phyloP scores from a whole-genome alignment of 2,113 vertebrate species.

The Protobothrops mucrosquamatus region DNA sequence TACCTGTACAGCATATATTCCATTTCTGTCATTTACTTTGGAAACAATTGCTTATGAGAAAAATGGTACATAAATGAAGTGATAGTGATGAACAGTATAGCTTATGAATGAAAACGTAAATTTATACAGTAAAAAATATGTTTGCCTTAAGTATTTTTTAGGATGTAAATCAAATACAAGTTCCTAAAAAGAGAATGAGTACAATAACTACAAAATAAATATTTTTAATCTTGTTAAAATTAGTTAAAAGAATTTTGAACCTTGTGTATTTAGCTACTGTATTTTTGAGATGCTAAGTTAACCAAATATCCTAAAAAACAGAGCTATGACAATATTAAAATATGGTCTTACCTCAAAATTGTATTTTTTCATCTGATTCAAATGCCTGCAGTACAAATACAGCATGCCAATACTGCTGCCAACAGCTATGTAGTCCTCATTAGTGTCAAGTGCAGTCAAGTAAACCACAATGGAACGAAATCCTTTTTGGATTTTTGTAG shows the following conservation, averaged over 20 bases:
- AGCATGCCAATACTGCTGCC: slow-evolving; percentile 97
- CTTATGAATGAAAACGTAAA: neutral
- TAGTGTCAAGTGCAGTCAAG: slow-evolving; percentile 91
- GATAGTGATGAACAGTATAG: neutral
- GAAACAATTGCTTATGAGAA: neutral
- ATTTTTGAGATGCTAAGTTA: neutral
- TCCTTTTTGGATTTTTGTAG: slow-evolving; percentile 91
- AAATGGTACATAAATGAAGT: neutral
- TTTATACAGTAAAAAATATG: neutral
- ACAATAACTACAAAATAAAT: neutral
- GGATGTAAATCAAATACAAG: neutral
- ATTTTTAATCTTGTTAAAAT: neutral
- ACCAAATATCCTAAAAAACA: neutral
- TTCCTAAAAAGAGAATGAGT: neutral
- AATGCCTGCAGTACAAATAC: slow-evolving; percentile 89
- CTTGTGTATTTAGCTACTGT: neutral
- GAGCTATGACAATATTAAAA: neutral
- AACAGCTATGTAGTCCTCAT: slow-evolving; percentile 90
- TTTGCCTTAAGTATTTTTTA: neutral
- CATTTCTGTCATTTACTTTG: neutral
- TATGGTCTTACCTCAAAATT: slow-evolving; percentile 82
- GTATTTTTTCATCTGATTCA: slow-evolving; percentile 91
- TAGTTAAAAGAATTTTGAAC: neutral
- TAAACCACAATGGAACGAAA: slow-evolving; percentile 92
- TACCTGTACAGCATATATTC: neutral